phyloP scores from a whole-genome alignment of 2,113 vertebrate genomes.

The Xiphophorus maculatus region DNA sequence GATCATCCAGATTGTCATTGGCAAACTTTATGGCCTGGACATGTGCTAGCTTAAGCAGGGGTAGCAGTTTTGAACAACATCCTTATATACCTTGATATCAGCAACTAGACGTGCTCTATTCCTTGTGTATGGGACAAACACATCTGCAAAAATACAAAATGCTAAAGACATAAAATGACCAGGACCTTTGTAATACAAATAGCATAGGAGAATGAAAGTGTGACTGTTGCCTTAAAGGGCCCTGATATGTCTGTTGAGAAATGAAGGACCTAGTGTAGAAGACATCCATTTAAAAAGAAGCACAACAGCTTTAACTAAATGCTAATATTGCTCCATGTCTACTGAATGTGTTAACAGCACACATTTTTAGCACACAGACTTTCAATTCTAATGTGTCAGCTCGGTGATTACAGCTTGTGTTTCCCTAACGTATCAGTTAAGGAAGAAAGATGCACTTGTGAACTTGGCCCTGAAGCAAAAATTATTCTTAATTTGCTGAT shows the following conservation, averaged over 20 bases:
- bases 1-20: too few relatives aligned
- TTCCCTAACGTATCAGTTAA: not conserved
- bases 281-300: not conserved
- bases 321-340: not conserved
- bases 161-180: not conserved
- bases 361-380: not conserved
- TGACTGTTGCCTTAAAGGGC: too few relatives aligned
- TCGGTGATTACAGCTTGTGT: not conserved
- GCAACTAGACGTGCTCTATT: not conserved
- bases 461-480: not conserved
- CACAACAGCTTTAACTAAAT: too few relatives aligned
- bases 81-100: not conserved
- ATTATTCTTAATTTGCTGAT: too few relatives aligned
- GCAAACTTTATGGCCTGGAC: too few relatives aligned
- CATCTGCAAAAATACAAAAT: not conserved
- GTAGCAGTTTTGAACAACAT: not conserved
- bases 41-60: too few relatives aligned
- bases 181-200: not conserved
- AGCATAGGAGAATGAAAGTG: not conserved
- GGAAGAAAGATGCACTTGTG: not conserved
- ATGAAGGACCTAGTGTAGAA: too few relatives aligned
- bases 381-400: not conserved
- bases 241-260: not conserved
- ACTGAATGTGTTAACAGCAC: not conserved
- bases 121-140: not conserved